Conservation (phyloP, 2,888 invertebrate genomes). For the Noctuana brunneofusca region DNA sequence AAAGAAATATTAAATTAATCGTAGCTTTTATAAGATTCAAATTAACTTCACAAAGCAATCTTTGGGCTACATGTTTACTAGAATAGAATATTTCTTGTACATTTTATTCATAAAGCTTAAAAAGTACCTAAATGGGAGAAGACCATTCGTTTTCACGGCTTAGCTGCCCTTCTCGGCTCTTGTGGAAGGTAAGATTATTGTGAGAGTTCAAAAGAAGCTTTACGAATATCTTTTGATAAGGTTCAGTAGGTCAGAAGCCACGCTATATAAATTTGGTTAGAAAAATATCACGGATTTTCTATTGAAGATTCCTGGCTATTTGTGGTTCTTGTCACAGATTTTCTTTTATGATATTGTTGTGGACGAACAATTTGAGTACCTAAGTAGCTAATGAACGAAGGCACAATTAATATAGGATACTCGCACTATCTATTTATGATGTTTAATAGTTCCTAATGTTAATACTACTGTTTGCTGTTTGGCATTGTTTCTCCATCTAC, state of each 20-base stretch:
- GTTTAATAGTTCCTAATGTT: too few species aligned
- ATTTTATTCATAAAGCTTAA: too few species aligned
- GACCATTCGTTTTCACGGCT: background rate
- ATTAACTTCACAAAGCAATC: too few species aligned
- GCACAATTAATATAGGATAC: too few species aligned
- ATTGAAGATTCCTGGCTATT: background rate
- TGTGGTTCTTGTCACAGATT: background rate
- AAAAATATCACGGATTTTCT: background rate
- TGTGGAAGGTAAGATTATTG: background rate
- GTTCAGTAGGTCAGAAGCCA: background rate
- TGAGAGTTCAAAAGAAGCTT: background rate
- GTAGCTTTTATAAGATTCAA: too few species aligned
- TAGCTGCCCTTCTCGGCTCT: background rate
- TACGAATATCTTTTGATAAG: slow-evolving; percentile 5
- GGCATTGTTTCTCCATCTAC: too few species aligned
- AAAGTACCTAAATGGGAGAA: background rate
- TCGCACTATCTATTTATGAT: too few species aligned
- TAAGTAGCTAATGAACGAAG: too few species aligned
- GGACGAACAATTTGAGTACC: background rate
- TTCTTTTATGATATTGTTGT: background rate
- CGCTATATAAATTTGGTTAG: background rate
- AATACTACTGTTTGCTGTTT: too few species aligned
- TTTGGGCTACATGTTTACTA: too few species aligned
- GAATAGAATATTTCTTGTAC: too few species aligned
- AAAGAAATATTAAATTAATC: too few species aligned